Base-by-base conservation (phyloP, 1,140 invertebrate species). In the Drosophila takahashii region DNA sequence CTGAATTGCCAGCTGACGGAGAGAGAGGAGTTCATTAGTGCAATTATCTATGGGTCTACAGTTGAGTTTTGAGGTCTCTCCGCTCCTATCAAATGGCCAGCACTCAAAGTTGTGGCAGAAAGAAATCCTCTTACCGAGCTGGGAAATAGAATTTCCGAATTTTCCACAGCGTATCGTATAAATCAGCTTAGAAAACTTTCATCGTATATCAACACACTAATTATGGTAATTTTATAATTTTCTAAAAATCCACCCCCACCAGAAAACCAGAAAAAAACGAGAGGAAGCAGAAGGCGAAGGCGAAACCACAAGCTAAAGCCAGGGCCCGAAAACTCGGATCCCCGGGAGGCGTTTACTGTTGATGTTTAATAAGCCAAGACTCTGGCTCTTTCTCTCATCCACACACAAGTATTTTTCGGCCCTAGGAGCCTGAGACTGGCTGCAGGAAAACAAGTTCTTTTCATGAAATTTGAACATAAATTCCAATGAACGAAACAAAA, bases 401-500 rank as follows among this genome's bases (percentile, higher is more conserved):
- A 41, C 62, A 53, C 39, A 71, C 48, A 65, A 42, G 32, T 32
- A 72, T 57, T 52, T 60, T 60, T 51, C 52, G 60, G 56, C 47
- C 47, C 18, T 39, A 39, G 34, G 42, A 70, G 54, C 36, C 58
- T 65, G 72, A 77, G 64, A 59, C 60, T 39, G 59, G 60, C 60
- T 65, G 69, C 69, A 75, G 79, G 69, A 73, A 83, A 83, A 83
- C 74, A 83, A 83, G 79, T 78, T 83, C 79, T 83, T 83, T 83
- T 83, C 79, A 83, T 83, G 79, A 83, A 83, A 83, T 83, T 83
- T 83, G 79, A 83, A 83, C 79, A 83, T 83, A 83, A 83, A 83
- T 83, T 83, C 79, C 79, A 83, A 83, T 83, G 79, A 83, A 81
- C 79, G 79, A 74, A 83, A 83, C 79, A 83, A 83, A 77, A 83